Evolutionary conservation across 2,888 invertebrate genomes (phyloP), one percentile per base, ranked within the genome.

Genomic region (Cylindroiulus punctatus): DNA sequence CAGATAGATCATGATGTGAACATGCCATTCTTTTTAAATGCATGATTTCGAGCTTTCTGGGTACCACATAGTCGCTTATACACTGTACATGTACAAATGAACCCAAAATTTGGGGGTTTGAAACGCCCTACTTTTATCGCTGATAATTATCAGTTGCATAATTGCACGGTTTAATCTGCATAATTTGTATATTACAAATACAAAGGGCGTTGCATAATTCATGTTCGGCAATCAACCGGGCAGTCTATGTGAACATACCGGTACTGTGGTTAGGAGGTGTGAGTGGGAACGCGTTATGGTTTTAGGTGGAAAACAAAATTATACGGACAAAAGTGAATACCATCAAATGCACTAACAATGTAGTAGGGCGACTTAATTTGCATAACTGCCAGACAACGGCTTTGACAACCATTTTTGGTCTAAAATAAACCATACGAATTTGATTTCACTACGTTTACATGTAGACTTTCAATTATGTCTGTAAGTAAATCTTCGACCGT

Each of bases 201-300:
- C 65, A 65, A 65, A 65, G 65, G 65, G 65, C 65, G 65, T 65
- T 65, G 65, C 22, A 65, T 65, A 65, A 65, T 65, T 65, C 65
- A 65, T 65, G 65, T 22, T 65, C 8, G 65, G 65, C 65, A 26
- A 65, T 65, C 65, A 65, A 65, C 22, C 19, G 65, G 65, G 22
- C 65, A 65, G 19, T 26, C 65, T 65, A 26, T 22, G 26, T 26
- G 65, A 65, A 26, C 65, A 65, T 26, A 26, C 65, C n/a, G n/a
- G n/a, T n/a, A n/a, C n/a, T 26, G 65, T 26, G 22, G 65, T 65
- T 65, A 26, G 65, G 8, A 65, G 65, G 65, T 65, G 65, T 65
- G 65, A 65, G 65, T 65, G 65, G 65, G 65, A 65, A 26, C 19
- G 26, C 10, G 12, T 26, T 65, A 65, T 65, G 26, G 65, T 65